Conservation (phyloP, 2,888 invertebrate genomes). For the Tetheella fluctuosa region DNA sequence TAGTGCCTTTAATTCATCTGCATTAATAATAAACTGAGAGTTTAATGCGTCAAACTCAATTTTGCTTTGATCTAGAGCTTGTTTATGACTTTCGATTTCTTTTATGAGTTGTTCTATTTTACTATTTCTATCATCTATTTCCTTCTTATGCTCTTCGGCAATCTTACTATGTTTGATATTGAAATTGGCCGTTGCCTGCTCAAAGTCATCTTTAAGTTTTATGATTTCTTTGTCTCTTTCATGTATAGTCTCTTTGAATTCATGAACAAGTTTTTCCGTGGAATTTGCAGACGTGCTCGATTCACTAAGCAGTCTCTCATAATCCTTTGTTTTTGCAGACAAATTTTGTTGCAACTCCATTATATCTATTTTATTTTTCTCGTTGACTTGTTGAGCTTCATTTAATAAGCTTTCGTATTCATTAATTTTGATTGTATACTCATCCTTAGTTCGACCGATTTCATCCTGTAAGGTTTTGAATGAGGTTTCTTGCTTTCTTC, state of each 20-base stretch:
- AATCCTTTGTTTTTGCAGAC: slow-evolving; percentile 68
- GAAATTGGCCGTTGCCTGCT: slow-evolving; percentile 74
- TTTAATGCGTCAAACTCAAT: slow-evolving; percentile 76
- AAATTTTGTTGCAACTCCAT: slow-evolving; percentile 69
- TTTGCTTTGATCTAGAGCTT: slow-evolving; percentile 74
- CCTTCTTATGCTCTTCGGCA: slow-evolving; percentile 79
- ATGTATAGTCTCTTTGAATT: slow-evolving; percentile 78
- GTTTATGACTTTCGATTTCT: slow-evolving; percentile 77
- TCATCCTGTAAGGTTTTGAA: slow-evolving; percentile 71
- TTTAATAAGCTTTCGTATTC: slow-evolving; percentile 76
- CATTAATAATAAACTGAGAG: slow-evolving; percentile 73
- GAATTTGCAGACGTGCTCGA: slow-evolving; percentile 64
- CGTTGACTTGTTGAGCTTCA: slow-evolving; percentile 72
- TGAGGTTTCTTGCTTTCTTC: slow-evolving; percentile 67
- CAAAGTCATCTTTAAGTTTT: slow-evolving; percentile 78
- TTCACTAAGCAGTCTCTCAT: slow-evolving; percentile 68
- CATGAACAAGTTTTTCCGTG: slow-evolving; percentile 71
- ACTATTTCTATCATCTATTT: slow-evolving; percentile 77
- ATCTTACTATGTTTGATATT: slow-evolving; percentile 80
- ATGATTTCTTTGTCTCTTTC: slow-evolving; percentile 83
- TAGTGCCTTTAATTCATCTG: slow-evolving; percentile 69
- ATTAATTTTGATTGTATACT: slow-evolving; percentile 69
- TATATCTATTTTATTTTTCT: slow-evolving; percentile 72
- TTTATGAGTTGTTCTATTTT: slow-evolving; percentile 78
- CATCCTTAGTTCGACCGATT: slow-evolving; percentile 65